Evolutionary conservation across 2,888 invertebrate genomes (phyloP).

Genomic region (Polymixis flavicincta): DNA sequence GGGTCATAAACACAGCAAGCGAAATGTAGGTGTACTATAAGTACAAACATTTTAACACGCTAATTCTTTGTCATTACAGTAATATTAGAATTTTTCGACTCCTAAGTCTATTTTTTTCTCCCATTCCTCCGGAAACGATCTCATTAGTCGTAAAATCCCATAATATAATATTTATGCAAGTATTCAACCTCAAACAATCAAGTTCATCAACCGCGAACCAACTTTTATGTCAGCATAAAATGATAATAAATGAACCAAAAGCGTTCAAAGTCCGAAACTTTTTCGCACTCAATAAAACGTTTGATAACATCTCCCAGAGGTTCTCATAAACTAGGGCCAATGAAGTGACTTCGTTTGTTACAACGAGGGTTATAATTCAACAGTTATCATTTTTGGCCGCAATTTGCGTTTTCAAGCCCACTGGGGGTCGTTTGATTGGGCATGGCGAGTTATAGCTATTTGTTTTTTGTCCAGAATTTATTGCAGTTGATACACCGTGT

Average conservation of each 20-base stretch:
- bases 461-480: slow-evolving; percentile 71
- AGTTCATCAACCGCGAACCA: slow-evolving; percentile 35
- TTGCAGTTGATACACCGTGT: slow-evolving; percentile 60
- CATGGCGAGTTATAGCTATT: slow-evolving; percentile 76
- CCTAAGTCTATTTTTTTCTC: background rate
- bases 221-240: slow-evolving; percentile 59
- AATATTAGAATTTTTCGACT: background rate
- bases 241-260: slow-evolving; percentile 64
- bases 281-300: slow-evolving; percentile 73
- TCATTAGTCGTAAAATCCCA: slow-evolving; percentile 28
- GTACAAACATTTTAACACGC: background rate
- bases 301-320: slow-evolving; percentile 81
- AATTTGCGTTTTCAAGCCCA: slow-evolving; percentile 78
- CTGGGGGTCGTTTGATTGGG: slow-evolving; percentile 82
- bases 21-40: background rate
- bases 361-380: slow-evolving; percentile 77
- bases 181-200: slow-evolving; percentile 33
- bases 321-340: slow-evolving; percentile 73
- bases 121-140: background rate
- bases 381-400: slow-evolving; percentile 86
- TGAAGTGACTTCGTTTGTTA: slow-evolving; percentile 77
- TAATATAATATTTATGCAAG: slow-evolving; percentile 21
- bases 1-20: background rate
- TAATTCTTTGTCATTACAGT: background rate
- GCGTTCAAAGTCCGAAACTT: slow-evolving; percentile 60